Conservation (phyloP, 2,797 vertebrate genomes). For the Peromyscus melanophrys region DNA sequence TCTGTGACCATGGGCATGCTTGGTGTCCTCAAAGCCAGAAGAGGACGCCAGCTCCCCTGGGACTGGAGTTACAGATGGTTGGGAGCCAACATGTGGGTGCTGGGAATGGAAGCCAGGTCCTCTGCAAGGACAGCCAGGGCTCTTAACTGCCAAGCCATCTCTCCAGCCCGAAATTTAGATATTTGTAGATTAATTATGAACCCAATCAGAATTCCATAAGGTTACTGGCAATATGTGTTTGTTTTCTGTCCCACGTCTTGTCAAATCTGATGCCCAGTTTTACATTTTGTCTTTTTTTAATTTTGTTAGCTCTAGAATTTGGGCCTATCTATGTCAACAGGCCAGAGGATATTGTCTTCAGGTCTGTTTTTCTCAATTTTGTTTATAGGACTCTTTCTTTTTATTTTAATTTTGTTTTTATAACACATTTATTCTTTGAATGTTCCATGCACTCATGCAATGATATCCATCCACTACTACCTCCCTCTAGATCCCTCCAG, state of each 20-base stretch:
- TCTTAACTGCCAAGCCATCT: background rate
- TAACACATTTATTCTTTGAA: background rate
- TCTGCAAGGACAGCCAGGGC: background rate
- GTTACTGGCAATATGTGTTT: background rate
- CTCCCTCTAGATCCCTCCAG: background rate
- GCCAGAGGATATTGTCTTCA: background rate
- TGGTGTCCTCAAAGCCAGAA: background rate
- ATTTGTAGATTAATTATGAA: background rate
- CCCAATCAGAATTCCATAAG: background rate
- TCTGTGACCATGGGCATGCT: background rate
- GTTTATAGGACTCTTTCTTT: background rate
- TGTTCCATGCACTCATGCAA: too few species aligned
- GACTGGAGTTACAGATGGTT: background rate
- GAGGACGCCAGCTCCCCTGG: background rate
- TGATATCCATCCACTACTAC: background rate
- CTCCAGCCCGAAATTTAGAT: background rate
- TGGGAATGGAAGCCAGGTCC: background rate
- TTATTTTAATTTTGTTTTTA: background rate
- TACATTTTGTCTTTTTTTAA: background rate
- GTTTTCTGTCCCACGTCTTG: background rate
- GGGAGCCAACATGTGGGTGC: background rate
- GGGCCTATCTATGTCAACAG: background rate
- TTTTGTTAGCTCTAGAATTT: background rate
- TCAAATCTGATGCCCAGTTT: background rate
- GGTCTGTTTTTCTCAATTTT: background rate